Evolutionary conservation across 2,113 vertebrate genomes (phyloP).

Genomic region (Pluvianellus socialis): DNA sequence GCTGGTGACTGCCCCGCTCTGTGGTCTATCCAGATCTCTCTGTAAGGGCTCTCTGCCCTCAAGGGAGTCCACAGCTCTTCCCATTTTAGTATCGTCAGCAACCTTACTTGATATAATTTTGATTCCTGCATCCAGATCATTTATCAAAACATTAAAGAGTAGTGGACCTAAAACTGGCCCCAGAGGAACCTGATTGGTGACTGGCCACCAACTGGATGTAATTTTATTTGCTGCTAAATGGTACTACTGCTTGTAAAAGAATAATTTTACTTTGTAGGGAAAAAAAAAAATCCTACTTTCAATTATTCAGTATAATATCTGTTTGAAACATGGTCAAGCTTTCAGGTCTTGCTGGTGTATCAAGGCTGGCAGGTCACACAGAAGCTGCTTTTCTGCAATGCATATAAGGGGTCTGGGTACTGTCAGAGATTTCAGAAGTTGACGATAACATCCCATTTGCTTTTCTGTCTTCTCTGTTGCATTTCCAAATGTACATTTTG

Average conservation of each 20-base stretch:
- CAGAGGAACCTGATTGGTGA: too few relatives aligned
- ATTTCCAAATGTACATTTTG: background rate
- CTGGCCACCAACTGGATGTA: background rate
- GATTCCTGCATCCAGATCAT: background rate
- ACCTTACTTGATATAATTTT: background rate
- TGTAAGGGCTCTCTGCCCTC: background rate
- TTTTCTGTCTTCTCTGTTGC: background rate
- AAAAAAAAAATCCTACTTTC: background rate
- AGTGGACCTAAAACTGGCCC: background rate
- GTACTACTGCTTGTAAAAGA: background rate
- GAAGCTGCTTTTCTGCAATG: background rate
- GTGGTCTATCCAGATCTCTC: background rate
- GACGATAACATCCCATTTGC: background rate
- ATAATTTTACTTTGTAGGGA: background rate
- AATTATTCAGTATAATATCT: background rate
- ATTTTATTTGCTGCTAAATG: background rate
- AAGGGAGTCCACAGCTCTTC: background rate
- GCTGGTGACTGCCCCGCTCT: background rate
- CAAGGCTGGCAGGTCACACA: background rate
- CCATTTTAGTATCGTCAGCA: background rate
- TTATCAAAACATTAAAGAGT: background rate
- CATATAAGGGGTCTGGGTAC: fast-evolving
- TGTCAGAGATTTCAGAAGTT: background rate
- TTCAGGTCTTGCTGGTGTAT: background rate
- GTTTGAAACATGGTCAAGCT: background rate